phyloP scores from a whole-genome alignment of 2,113 vertebrate species.

The Scytalopus superciliaris region DNA sequence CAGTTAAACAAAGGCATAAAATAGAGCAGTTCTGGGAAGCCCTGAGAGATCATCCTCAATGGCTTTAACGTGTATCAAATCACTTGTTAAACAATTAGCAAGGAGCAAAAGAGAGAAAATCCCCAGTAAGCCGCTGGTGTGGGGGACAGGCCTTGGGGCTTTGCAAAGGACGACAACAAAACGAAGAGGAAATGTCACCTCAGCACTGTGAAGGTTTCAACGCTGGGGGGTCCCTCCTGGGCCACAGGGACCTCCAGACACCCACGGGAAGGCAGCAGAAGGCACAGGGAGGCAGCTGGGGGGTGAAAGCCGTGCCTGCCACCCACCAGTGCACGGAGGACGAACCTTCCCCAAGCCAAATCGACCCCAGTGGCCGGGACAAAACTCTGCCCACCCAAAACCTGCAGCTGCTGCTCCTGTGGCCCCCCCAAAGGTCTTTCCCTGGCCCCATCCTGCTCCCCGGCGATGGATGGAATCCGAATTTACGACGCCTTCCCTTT shows the following conservation, averaged over 20 bases:
- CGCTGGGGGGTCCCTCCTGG: background rate
- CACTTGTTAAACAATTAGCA: background rate
- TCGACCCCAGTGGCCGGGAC: fast-evolving
- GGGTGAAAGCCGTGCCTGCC: fast-evolving
- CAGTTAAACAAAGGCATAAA: background rate
- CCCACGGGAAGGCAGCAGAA: background rate
- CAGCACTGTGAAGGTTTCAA: background rate
- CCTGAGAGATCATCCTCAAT: background rate
- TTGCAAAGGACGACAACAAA: background rate
- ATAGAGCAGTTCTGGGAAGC: background rate
- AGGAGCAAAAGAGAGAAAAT: background rate
- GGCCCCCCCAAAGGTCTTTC: background rate
- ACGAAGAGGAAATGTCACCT: fast-evolving
- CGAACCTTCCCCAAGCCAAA: background rate
- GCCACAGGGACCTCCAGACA: background rate
- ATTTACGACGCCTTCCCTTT: background rate
- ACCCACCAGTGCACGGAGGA: fast-evolving
- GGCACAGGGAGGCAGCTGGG: background rate
- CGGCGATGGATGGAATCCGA: background rate
- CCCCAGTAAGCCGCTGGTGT: background rate
- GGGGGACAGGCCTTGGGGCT: background rate
- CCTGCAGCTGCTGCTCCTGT: background rate
- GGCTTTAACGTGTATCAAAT: background rate
- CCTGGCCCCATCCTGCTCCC: background rate
- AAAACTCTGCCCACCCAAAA: background rate